These are phyloP conservation scores for Drosophila mayaguana DNA, from an alignment of 2,888 invertebrate species.

Conservation along the genomic window DNA sequence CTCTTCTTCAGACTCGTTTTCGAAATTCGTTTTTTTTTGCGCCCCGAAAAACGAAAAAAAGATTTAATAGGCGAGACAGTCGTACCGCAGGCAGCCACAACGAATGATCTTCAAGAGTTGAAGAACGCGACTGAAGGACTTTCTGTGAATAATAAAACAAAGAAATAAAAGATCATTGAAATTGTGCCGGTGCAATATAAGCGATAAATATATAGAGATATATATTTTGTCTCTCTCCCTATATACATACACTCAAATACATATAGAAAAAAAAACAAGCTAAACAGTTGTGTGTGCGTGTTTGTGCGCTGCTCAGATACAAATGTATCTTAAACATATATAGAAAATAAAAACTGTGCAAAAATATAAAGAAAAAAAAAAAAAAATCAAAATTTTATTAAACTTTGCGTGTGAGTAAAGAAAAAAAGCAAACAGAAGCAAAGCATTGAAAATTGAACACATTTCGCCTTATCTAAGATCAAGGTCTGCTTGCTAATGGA, in stretches of 20 bases:
- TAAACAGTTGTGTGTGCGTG: conserved; percentile 26
- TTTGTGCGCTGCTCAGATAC: conserved; percentile 18
- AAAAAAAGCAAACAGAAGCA: background rate
- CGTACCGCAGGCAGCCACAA: conserved; percentile 50
- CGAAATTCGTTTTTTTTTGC: conserved; percentile 49
- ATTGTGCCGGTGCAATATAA: conserved; percentile 47
- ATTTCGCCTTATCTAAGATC: conserved; percentile 48
- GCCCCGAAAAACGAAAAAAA: conserved; percentile 52
- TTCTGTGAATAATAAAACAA: conserved; percentile 38
- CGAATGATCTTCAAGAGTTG: conserved; percentile 41
- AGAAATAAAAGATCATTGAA: conserved; percentile 33
- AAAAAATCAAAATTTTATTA: conserved; percentile 9
- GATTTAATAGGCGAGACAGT: conserved; percentile 48
- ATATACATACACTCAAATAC: conserved; percentile 9
- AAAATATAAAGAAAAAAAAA: conserved; percentile 7
- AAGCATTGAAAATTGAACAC: conserved; percentile 15
- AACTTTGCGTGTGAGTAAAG: conserved; percentile 39
- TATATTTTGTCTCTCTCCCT: conserved; percentile 1
- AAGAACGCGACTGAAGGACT: conserved; percentile 53
- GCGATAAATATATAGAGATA: conserved; percentile 8
- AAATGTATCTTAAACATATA: conserved; percentile 18
- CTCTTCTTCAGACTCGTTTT: conserved; percentile 47
- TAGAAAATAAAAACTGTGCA: conserved; percentile 24
- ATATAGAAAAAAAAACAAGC: conserved; percentile 20
- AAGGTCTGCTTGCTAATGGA: conserved; percentile 41